Evolutionary conservation across 1,140 invertebrate genomes (phyloP).

Genomic region (Drosophila ogumai): DNA sequence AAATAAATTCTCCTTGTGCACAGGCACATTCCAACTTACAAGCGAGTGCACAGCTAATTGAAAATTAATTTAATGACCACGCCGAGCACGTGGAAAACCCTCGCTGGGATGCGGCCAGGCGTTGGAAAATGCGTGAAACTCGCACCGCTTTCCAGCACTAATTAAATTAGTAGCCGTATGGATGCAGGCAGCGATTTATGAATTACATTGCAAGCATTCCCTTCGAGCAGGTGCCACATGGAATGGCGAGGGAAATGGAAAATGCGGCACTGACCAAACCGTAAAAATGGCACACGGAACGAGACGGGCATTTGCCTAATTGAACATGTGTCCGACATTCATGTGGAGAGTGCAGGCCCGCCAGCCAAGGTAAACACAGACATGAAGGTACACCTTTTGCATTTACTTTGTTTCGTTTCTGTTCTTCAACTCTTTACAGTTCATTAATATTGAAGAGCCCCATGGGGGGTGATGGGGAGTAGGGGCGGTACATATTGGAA

Average conservation of each 20-base stretch:
- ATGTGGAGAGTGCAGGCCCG: background rate
- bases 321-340: slow-evolving; percentile 69
- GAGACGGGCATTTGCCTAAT: slow-evolving; percentile 53
- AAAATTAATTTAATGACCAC: slow-evolving; percentile 54
- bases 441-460: slow-evolving; percentile 66
- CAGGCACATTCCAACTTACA: slow-evolving; percentile 1
- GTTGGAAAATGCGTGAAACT: slow-evolving; percentile 25
- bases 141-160: slow-evolving; percentile 11
- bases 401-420: slow-evolving; percentile 12
- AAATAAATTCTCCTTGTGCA: background rate
- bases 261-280: slow-evolving; percentile 26
- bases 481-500: slow-evolving; percentile 61
- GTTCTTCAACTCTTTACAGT: slow-evolving; percentile 45
- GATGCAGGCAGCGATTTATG: slow-evolving; percentile 25
- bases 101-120: slow-evolving; percentile 15
- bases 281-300: slow-evolving; percentile 47
- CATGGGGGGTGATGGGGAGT: slow-evolving; percentile 9
- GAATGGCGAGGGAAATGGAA: slow-evolving; percentile 1
- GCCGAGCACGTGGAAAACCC: slow-evolving; percentile 28
- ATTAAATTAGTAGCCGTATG: slow-evolving; percentile 32
- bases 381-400: slow-evolving; percentile 19
- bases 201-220: slow-evolving; percentile 39
- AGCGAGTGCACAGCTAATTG: slow-evolving; percentile 58
- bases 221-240: slow-evolving; percentile 15
- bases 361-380: slow-evolving; percentile 8